These are phyloP conservation scores for Varanus salvator DNA, from an alignment of 2,113 vertebrate species.

Conservation along the genomic window DNA sequence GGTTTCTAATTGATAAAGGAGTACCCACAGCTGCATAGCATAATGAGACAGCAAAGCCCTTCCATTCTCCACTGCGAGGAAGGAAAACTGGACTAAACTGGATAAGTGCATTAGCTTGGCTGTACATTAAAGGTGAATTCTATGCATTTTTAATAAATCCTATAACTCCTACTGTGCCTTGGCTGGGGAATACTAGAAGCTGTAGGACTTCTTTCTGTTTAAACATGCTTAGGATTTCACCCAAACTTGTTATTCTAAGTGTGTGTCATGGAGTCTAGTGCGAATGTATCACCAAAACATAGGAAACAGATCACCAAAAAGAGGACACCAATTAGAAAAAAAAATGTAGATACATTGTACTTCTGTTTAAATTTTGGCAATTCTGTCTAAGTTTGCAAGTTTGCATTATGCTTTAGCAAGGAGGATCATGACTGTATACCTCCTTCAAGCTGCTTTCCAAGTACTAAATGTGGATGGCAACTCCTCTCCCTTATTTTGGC, in stretches of 20 bases:
- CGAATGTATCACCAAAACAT: neutral
- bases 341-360: no score
- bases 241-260: neutral
- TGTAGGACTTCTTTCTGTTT: no score
- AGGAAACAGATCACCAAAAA: neutral
- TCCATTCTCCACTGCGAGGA: slow-evolving; percentile 4
- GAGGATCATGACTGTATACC: neutral
- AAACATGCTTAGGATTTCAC: no score
- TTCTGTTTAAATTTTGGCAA: no score
- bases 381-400: no score
- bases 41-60: slow-evolving; percentile 17
- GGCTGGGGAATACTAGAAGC: no score
- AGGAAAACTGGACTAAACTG: neutral
- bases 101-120: neutral
- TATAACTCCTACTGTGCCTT: neutral
- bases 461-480: neutral
- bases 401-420: neutral
- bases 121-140: neutral
- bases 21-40: slow-evolving; percentile 39
- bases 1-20: slow-evolving; percentile 53
- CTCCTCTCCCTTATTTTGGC: neutral
- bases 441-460: neutral
- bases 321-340: neutral
- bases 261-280: neutral
- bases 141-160: neutral